A percentile compares a stretch with the other conserved stretches of the same genome.
phyloP scores from a whole-genome alignment of 2,113 vertebrate species.

The Ptychochromis oligacanthus region DNA sequence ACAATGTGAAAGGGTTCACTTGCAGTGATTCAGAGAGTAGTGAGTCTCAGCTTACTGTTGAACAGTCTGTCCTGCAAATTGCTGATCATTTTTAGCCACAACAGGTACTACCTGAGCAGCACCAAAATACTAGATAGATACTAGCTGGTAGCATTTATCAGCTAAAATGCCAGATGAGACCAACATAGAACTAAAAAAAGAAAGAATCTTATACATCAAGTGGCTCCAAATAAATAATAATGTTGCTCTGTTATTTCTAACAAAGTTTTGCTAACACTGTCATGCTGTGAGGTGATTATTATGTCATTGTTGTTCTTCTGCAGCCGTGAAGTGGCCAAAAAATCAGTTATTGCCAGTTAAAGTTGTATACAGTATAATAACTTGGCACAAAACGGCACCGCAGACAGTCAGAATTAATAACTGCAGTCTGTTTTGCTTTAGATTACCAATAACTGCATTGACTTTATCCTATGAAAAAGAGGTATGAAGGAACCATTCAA shows the following conservation, averaged over 20 bases:
- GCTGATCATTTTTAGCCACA: too few relatives aligned
- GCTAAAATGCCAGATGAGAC: background rate
- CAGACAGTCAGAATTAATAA: background rate
- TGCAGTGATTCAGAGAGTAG: background rate
- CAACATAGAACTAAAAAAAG: background rate
- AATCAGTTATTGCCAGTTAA: background rate
- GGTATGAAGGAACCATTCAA: background rate
- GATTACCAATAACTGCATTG: background rate
- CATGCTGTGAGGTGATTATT: background rate
- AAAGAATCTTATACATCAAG: background rate
- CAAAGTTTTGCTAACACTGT: background rate
- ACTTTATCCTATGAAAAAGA: background rate
- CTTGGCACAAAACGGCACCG: background rate
- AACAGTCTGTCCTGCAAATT: too few relatives aligned
- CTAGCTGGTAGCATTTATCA: background rate
- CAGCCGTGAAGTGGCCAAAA: background rate
- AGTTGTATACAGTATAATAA: background rate
- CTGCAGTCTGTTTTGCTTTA: background rate
- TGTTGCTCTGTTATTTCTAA: background rate
- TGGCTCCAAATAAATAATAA: background rate
- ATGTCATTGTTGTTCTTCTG: background rate
- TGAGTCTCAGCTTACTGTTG: too few relatives aligned
- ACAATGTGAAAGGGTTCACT: background rate
- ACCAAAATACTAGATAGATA: background rate
- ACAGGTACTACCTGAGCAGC: background rate